These are phyloP conservation scores for Bombus affinis DNA, from an alignment of 1,140 invertebrate genomes.

Conservation along the genomic window DNA sequence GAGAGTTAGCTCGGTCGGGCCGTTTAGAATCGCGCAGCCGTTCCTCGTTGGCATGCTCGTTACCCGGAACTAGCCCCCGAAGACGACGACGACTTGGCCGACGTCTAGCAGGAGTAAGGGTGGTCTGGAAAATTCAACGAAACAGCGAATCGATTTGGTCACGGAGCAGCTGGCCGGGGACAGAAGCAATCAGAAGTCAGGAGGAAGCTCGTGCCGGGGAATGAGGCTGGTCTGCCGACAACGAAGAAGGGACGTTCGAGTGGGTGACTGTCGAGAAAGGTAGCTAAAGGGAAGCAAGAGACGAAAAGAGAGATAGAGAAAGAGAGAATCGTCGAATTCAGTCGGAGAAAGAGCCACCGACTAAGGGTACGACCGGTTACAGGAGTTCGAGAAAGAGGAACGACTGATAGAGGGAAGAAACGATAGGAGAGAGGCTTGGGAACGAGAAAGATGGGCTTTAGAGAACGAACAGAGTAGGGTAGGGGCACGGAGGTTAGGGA, in stretches of 20 bases:
- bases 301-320: not conserved
- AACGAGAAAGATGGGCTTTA: constrained; percentile 15
- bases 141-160: constrained; percentile 75
- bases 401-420: not conserved
- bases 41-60: constrained; percentile 51
- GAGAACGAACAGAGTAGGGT: not conserved
- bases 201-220: constrained; percentile 57
- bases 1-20: not conserved
- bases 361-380: not conserved
- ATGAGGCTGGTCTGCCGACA: constrained; percentile 49
- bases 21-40: constrained; percentile 16
- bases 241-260: constrained; percentile 14
- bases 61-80: constrained; percentile 50
- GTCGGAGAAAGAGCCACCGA: constrained; percentile 24
- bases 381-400: constrained; percentile 39
- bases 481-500: constrained; percentile 63
- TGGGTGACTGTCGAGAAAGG: not conserved
- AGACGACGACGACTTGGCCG: constrained; percentile 37
- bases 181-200: constrained; percentile 77
- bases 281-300: not conserved
- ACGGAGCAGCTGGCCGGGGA: constrained; percentile 72
- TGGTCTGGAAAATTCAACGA: constrained; percentile 67
- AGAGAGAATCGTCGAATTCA: constrained; percentile 15
- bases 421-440: not conserved
- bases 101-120: constrained; percentile 42